Evolutionary conservation across 2,888 invertebrate genomes (phyloP).

Genomic region (Acleris sparsana): DNA sequence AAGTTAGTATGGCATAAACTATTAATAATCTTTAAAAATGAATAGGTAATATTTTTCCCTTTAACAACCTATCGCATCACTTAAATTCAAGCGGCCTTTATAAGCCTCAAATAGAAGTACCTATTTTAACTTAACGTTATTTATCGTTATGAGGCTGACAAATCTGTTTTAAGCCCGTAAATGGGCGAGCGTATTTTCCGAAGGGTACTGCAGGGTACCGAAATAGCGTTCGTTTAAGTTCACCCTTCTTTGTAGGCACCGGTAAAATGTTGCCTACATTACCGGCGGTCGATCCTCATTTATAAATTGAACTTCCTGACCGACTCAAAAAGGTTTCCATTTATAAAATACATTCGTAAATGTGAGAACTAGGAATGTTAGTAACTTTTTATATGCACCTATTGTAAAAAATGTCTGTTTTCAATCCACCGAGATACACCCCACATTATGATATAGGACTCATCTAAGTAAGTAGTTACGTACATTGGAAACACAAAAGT

Average conservation of each 20-base stretch:
- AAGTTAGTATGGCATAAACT: too few species aligned
- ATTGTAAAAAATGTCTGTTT: too few species aligned
- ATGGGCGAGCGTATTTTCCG: slow-evolving; percentile 51
- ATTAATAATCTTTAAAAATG: too few species aligned
- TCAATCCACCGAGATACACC: too few species aligned
- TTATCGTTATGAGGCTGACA: slow-evolving; percentile 36
- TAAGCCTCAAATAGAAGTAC: slow-evolving; percentile 31
- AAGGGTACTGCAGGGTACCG: slow-evolving; percentile 43
- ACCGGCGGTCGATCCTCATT: slow-evolving; percentile 33
- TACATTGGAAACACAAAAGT: too few species aligned
- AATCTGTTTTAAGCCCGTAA: slow-evolving; percentile 42
- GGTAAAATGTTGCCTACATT: slow-evolving; percentile 41
- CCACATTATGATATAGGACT: too few species aligned
- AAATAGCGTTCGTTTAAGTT: slow-evolving; percentile 45
- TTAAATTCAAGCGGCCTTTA: slow-evolving; percentile 19
- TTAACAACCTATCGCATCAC: neutral
- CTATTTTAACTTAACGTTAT: slow-evolving; percentile 35
- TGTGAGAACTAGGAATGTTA: neutral
- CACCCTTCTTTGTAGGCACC: slow-evolving; percentile 41
- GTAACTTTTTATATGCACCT: too few species aligned
- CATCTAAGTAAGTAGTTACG: too few species aligned
- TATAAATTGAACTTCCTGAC: slow-evolving; percentile 32
- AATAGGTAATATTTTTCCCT: too few species aligned
- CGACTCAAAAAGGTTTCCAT: slow-evolving; percentile 22
- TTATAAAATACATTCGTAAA: slow-evolving; percentile 6